These are phyloP conservation scores for Vulpes lagopus DNA, from an alignment of 2,113 vertebrate genomes.

Conservation along the genomic window DNA sequence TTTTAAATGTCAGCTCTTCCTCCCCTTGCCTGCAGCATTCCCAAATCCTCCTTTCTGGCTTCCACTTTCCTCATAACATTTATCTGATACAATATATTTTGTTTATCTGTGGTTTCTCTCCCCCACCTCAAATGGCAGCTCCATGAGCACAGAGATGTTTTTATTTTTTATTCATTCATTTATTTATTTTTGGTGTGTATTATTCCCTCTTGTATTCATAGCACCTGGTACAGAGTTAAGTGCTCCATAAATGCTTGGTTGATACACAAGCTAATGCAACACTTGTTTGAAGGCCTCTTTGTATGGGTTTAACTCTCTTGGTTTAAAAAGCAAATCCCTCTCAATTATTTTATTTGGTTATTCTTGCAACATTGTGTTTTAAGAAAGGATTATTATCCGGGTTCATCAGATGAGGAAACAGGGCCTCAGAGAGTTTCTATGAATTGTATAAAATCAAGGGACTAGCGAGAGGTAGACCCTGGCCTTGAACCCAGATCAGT, in stretches of 20 bases:
- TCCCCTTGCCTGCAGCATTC: not conserved
- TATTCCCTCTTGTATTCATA: not conserved
- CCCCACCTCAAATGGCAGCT: not conserved
- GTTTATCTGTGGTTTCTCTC: not conserved
- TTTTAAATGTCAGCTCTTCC: not conserved
- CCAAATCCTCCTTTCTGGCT: not conserved
- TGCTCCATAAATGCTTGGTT: not conserved
- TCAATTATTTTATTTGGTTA: not conserved
- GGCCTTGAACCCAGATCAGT: not conserved
- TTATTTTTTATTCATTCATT: not conserved
- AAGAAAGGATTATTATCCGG: not conserved
- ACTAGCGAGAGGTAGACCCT: not conserved
- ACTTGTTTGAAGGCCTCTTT: not conserved
- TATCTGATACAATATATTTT: not conserved
- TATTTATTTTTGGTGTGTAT: not conserved
- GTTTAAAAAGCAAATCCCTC: not conserved
- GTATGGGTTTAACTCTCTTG: not conserved
- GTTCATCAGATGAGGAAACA: not conserved
- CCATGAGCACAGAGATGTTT: not conserved
- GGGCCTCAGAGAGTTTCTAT: not conserved
- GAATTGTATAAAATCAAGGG: not conserved
- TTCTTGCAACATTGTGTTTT: slow-evolving; percentile 19
- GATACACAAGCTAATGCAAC: not conserved
- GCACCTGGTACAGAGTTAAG: not conserved
- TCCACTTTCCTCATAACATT: not conserved